These are phyloP conservation scores for Heliconius charithonia DNA, from an alignment of 2,888 invertebrate genomes.

Conservation along the genomic window DNA sequence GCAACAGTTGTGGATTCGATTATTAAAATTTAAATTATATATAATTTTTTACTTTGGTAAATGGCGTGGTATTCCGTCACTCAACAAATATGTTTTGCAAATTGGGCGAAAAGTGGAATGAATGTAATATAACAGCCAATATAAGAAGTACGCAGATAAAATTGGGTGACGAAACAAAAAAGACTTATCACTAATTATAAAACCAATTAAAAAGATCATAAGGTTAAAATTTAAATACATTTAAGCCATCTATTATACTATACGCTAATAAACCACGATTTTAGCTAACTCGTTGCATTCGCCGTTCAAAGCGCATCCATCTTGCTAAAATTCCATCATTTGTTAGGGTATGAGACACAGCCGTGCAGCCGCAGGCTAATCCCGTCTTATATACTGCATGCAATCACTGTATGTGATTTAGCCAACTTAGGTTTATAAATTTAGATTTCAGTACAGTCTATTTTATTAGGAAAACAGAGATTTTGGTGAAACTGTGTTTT, in stretches of 20 bases:
- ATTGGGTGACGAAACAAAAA: too few relatives aligned
- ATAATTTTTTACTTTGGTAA: too few relatives aligned
- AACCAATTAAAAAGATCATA: neutral
- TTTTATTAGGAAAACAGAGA: neutral
- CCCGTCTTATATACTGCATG: conserved; percentile 47
- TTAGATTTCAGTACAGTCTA: neutral
- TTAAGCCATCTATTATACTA: neutral
- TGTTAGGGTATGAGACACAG: conserved; percentile 62
- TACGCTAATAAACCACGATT: conserved; percentile 3
- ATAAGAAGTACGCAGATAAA: too few relatives aligned
- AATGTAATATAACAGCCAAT: too few relatives aligned
- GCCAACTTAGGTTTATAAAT: conserved; percentile 13
- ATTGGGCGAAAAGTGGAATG: too few relatives aligned
- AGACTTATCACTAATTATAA: neutral
- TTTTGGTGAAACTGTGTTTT: neutral
- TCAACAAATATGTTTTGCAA: too few relatives aligned
- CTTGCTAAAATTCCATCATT: conserved; percentile 66
- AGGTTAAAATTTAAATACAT: conserved; percentile 24
- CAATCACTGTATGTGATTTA: conserved; percentile 25
- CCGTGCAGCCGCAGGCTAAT: conserved; percentile 45
- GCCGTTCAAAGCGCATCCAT: conserved; percentile 53
- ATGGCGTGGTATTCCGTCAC: too few relatives aligned
- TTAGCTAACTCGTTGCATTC: conserved; percentile 14
- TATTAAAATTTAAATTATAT: too few relatives aligned
- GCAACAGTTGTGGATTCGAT: too few relatives aligned